These are phyloP conservation scores for Eupsilia transversa DNA, from an alignment of 2,888 invertebrate species.

Conservation along the genomic window DNA sequence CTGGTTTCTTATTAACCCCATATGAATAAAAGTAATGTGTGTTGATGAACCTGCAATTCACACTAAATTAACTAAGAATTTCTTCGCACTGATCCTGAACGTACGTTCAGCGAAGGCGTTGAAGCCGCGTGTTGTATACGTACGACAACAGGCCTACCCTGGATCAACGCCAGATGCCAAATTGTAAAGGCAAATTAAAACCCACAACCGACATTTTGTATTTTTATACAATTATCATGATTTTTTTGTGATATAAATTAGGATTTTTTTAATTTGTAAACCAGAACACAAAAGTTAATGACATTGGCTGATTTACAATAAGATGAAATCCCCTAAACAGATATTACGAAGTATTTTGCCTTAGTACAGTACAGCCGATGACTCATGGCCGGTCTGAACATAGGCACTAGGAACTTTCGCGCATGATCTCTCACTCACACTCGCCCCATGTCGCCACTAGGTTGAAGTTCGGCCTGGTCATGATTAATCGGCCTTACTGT, in stretches of 20 bases:
- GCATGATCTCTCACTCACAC: background rate
- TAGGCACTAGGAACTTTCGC: background rate
- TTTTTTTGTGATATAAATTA: too few relatives aligned
- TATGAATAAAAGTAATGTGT: background rate
- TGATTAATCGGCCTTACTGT: background rate
- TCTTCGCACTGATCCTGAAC: background rate
- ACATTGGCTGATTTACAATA: constrained; percentile 22
- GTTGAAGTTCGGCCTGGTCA: background rate
- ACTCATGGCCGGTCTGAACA: background rate
- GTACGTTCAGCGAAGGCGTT: background rate
- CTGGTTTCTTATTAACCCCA: constrained; percentile 33
- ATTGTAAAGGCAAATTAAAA: background rate
- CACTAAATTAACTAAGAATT: background rate
- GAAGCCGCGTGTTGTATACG: background rate
- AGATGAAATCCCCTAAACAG: background rate
- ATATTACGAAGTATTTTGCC: background rate
- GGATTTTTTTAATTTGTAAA: constrained; percentile 6
- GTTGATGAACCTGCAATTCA: background rate
- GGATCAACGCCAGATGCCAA: background rate
- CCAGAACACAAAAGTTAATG: constrained; percentile 47
- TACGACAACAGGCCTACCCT: background rate
- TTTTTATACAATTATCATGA: background rate
- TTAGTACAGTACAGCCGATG: background rate
- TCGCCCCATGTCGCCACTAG: background rate
- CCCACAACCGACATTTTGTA: background rate